Percentiles rank a stretch among this genome's conserved stretches.
These are phyloP conservation scores for Corythornis vintsioides DNA, from an alignment of 2,113 vertebrate genomes.

Conservation along the genomic window DNA sequence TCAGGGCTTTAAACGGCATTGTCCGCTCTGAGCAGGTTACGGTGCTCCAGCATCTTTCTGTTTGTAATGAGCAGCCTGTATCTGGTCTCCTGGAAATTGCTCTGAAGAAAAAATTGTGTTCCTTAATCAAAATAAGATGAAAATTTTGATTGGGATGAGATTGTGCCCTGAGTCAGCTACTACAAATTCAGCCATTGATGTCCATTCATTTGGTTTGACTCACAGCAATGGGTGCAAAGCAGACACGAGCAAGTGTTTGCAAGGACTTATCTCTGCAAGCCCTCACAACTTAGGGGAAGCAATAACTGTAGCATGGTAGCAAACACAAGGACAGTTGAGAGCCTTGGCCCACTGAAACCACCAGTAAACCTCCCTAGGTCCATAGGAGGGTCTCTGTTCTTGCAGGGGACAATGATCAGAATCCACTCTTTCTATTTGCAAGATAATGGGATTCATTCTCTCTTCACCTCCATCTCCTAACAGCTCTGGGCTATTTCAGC, in stretches of 20 bases:
- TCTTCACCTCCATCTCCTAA: not conserved
- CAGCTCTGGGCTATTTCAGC: not conserved
- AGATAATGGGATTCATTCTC: not conserved
- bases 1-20: constrained; percentile 61
- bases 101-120: constrained; percentile 18
- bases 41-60: not conserved
- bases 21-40: constrained; percentile 65
- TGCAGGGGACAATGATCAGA: rapidly evolving
- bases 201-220: not conserved
- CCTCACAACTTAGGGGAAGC: not conserved
- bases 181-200: not conserved
- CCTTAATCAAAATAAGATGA: not conserved
- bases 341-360: not conserved
- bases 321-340: rapidly evolving
- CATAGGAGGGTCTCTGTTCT: not conserved
- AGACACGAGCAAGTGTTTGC: not conserved
- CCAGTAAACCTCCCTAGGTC: not conserved
- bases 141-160: not conserved
- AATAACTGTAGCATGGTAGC: not conserved
- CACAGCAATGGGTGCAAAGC: not conserved
- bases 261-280: not conserved
- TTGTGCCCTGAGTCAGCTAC: not conserved
- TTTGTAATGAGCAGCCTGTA: constrained; percentile 52
- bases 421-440: not conserved
- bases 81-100: constrained; percentile 4